Base-by-base conservation (phyloP, 2,888 invertebrate genomes). In the Diabrotica balteata region DNA sequence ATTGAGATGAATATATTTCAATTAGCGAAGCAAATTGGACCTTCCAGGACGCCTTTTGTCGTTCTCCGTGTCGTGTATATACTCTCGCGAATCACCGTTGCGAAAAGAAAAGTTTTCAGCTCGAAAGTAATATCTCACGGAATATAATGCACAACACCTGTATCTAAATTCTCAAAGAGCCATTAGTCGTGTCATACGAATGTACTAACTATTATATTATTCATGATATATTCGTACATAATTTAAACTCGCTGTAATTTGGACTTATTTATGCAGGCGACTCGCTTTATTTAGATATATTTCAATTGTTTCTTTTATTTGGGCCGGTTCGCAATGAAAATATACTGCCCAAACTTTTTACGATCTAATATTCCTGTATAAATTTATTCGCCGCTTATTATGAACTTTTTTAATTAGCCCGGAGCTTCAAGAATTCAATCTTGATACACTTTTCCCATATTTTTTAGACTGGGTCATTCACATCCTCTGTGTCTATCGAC, bases 101-200 rank as follows among this genome's bases (percentile, higher is more conserved):
- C 43, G 55, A 57, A 57, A 57, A 57, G 55, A 57, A 57, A 57
- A 57, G 55, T 57, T 57, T 57, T 45, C 45, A 57, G 55, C 55
- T 57, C 45, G n/a, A 44, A 55, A 43, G 55, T 55, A 55, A 73
- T 73, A 72, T 71, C 72, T 70, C 70, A 67, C 58, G 66, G 64
- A 64, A 70, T 72, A 73, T 73, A 73, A 72, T 72, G 72, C 73
- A 69, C 71, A 73, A 73, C 74, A 74, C 74, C 74, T 74, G 74
- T 73, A 74, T 71, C 69, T 71, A 63, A 73, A 73, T 72, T 74
- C 68, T 71, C 69, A 72, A 74, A 74, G 71, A 74, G 71, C 74
- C 74, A 74, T 74, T 74, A 74, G 67, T 50, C 55, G 66, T 73
- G 74, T 74, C 74, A 73, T 69, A 71, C 70, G 66, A 66, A 72